Evolutionary conservation across 2,113 vertebrate species (phyloP).

Genomic region (Meleagris gallopavo): DNA sequence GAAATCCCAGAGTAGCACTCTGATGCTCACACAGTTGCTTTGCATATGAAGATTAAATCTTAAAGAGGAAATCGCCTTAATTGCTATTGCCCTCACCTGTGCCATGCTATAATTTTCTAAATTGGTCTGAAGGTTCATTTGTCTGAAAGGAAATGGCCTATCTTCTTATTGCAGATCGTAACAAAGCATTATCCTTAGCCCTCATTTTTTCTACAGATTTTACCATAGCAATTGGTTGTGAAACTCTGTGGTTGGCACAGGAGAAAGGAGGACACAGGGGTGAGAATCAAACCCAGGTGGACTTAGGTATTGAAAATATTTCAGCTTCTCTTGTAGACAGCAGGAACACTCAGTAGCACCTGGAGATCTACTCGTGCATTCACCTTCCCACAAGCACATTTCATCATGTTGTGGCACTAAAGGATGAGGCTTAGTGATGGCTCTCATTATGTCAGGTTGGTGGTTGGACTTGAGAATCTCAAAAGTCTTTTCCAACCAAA

Average conservation of each 20-base stretch:
- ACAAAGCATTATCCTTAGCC: not conserved
- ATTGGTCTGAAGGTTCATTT: not conserved
- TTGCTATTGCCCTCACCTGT: slow-evolving; percentile 10
- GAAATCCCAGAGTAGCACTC: not conserved
- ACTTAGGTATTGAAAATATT: not conserved
- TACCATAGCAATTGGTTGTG: not conserved
- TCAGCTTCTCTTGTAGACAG: not conserved
- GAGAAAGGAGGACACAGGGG: not conserved
- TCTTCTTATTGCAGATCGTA: not conserved
- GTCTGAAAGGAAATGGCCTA: not conserved
- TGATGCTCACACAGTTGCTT: not conserved
- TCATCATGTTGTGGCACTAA: not conserved
- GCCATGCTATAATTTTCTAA: slow-evolving; percentile 48
- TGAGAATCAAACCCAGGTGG: not conserved
- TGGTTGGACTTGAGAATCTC: not conserved
- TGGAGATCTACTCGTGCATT: not conserved
- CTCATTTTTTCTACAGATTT: not conserved
- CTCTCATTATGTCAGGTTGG: not conserved
- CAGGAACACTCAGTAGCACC: not conserved
- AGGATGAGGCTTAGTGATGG: not conserved
- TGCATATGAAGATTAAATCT: slow-evolving; percentile 48
- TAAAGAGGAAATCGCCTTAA: not conserved
- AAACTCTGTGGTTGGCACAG: not conserved
- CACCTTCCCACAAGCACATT: not conserved
- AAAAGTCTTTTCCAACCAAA: not conserved